A percentile compares a stretch with the other conserved stretches of the same genome.
These are phyloP conservation scores for Prionace glauca DNA, from an alignment of 2,797 vertebrate genomes.

Conservation along the genomic window DNA sequence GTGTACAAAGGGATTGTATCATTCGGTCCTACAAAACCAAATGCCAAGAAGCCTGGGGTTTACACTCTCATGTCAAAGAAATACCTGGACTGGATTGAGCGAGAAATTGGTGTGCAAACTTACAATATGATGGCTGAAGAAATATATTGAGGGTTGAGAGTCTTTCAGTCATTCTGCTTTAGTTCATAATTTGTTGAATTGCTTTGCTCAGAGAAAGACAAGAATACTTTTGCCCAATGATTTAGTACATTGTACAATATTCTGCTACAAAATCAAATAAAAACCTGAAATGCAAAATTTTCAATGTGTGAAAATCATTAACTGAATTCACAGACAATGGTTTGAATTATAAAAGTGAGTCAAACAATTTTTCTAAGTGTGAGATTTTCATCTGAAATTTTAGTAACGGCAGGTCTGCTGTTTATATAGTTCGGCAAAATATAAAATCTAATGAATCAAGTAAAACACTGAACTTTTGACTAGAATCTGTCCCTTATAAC, in stretches of 20 bases:
- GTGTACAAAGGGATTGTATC: slow-evolving; percentile 32
- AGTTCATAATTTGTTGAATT: neutral
- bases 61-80: slow-evolving; percentile 27
- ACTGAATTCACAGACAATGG: neutral
- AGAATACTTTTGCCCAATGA: neutral
- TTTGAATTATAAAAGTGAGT: neutral
- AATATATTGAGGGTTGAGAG: neutral
- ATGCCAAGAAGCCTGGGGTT: slow-evolving; percentile 9
- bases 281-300: neutral
- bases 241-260: neutral
- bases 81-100: slow-evolving; percentile 18
- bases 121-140: neutral
- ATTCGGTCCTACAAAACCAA: neutral
- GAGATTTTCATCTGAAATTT: neutral
- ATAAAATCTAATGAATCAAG: neutral
- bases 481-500: neutral
- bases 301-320: neutral
- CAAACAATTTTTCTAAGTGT: neutral
- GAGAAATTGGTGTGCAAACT: neutral
- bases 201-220: neutral
- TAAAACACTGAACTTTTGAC: neutral
- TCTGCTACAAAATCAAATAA: neutral
- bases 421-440: too few relatives aligned
- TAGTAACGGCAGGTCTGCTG: neutral
- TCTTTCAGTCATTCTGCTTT: neutral